phyloP scores from a whole-genome alignment of 1,140 invertebrate species.

The Agraylea sexmaculata region DNA sequence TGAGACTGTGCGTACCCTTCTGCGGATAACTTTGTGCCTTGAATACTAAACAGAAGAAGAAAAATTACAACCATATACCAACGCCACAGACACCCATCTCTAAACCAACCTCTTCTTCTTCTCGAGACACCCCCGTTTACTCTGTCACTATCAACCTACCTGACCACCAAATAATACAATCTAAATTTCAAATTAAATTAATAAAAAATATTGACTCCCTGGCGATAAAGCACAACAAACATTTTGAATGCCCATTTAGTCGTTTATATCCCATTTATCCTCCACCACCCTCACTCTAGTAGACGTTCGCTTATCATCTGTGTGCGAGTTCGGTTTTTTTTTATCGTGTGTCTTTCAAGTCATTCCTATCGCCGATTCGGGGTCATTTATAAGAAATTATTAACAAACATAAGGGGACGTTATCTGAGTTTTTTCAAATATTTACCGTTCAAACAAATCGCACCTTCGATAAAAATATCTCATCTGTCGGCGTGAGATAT shows the following conservation, averaged over 20 bases:
- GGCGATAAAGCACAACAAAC: too few species aligned
- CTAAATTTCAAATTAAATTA: too few species aligned
- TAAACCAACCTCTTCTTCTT: too few species aligned
- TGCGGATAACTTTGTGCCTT: slow-evolving; percentile 21
- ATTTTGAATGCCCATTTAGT: too few species aligned
- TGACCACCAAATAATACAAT: too few species aligned
- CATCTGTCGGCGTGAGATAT: too few species aligned
- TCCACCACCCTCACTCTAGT: background rate
- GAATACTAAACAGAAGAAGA: slow-evolving; percentile 34
- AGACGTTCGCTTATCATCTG: background rate
- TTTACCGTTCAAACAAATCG: background rate
- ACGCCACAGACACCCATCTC: too few species aligned
- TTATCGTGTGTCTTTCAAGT: slow-evolving; percentile 19
- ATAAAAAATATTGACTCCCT: too few species aligned
- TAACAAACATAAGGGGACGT: slow-evolving; percentile 15
- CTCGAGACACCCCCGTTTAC: too few species aligned
- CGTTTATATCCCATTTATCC: background rate
- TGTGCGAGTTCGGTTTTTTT: slow-evolving; percentile 4
- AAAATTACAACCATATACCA: slow-evolving; percentile 30
- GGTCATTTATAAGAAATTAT: slow-evolving; percentile 23
- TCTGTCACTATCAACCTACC: too few species aligned
- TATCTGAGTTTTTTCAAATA: background rate
- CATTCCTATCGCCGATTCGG: slow-evolving; percentile 17
- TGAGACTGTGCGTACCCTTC: slow-evolving; percentile 9
- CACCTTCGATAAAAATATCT: slow-evolving; percentile 1